These are phyloP conservation scores for Callospermophilus lateralis DNA, from an alignment of 2,113 vertebrate genomes.

Conservation along the genomic window DNA sequence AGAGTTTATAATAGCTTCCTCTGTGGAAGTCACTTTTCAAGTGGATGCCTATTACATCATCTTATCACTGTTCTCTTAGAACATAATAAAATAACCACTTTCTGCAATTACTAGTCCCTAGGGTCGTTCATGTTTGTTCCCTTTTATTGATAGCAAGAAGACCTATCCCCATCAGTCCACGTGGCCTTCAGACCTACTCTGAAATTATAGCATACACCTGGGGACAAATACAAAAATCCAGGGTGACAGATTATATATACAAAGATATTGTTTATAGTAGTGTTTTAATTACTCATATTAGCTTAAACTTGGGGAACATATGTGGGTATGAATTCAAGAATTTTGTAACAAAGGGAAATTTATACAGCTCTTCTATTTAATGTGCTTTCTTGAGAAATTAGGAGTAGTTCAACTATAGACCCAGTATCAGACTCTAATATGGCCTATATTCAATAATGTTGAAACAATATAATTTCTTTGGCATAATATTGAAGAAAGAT, in stretches of 20 bases:
- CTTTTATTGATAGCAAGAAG: not conserved
- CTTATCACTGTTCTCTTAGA: not conserved
- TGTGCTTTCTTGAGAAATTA: not conserved
- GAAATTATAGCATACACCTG: not conserved
- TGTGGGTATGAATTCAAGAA: not conserved
- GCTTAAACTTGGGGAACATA: not conserved
- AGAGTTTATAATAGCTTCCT: not conserved
- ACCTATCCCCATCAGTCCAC: not conserved
- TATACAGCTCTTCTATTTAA: slow-evolving; percentile 26
- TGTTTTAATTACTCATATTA: not conserved
- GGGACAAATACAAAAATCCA: not conserved
- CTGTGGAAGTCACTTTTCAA: not conserved
- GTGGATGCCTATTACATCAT: not conserved
- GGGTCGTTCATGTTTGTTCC: not conserved
- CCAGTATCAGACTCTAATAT: not conserved
- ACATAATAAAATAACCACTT: not conserved
- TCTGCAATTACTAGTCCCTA: not conserved
- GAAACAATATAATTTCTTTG: not conserved
- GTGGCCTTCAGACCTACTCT: not conserved
- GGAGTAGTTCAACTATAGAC: not conserved
- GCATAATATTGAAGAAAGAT: not conserved
- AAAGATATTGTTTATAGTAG: not conserved
- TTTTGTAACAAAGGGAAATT: not conserved
- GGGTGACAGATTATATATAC: not conserved
- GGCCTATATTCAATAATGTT: not conserved